Conservation (phyloP, 2,888 invertebrate species). For the Pyrrhia umbra region DNA sequence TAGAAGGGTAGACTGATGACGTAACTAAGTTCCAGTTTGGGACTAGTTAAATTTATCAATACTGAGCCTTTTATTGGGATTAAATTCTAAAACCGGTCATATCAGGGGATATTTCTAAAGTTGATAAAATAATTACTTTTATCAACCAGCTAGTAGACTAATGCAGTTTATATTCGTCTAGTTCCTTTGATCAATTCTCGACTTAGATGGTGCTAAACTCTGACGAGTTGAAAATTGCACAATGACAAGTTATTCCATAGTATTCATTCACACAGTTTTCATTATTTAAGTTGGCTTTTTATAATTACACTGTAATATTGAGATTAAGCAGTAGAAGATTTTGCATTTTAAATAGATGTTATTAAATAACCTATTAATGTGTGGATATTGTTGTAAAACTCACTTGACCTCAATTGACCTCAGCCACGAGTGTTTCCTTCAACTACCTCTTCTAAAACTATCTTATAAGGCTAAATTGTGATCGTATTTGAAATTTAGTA, state of each 20-base stretch:
- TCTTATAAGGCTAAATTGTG: slow-evolving; percentile 29
- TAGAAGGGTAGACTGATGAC: slow-evolving; percentile 12
- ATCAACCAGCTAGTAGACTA: no score
- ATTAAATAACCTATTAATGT: background rate
- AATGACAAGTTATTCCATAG: background rate
- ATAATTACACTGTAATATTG: slow-evolving; percentile 5
- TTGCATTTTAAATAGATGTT: background rate
- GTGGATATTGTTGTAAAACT: slow-evolving; percentile 5
- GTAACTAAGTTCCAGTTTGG: slow-evolving; percentile 13
- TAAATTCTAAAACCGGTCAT: background rate
- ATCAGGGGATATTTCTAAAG: no score
- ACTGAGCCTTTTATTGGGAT: background rate
- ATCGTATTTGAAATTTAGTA: slow-evolving; percentile 37
- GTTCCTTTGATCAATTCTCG: background rate
- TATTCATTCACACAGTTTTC: background rate
- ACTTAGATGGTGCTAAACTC: slow-evolving; percentile 10
- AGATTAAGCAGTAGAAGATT: background rate
- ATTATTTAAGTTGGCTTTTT: slow-evolving; percentile 23
- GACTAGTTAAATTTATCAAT: background rate
- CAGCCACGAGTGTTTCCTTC: slow-evolving; percentile 14
- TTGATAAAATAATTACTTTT: no score
- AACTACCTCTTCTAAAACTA: slow-evolving; percentile 37
- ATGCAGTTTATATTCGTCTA: background rate
- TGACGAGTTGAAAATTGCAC: slow-evolving; percentile 18
- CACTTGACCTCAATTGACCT: slow-evolving; percentile 11